phyloP scores from a whole-genome alignment of 2,888 invertebrate genomes.

The Netelia virgata region DNA sequence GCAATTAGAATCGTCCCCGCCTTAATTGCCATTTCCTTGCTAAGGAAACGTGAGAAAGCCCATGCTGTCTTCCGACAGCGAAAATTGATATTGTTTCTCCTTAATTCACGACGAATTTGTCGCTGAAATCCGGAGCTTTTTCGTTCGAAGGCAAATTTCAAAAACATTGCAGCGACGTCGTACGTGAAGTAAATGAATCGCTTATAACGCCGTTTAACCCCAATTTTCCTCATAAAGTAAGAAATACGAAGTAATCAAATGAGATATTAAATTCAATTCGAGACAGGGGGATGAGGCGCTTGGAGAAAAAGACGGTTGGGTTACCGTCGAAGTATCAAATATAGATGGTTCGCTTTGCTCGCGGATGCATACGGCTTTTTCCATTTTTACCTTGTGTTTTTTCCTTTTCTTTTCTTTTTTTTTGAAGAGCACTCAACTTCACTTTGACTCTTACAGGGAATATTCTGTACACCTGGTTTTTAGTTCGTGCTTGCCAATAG shows the following conservation, averaged over 20 bases:
- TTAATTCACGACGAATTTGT: slow-evolving; percentile 12
- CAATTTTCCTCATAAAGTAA: slow-evolving; percentile 6
- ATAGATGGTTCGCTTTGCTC: neutral
- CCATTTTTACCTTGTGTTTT: neutral
- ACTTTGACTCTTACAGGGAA: slow-evolving; percentile 2
- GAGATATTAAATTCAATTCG: neutral
- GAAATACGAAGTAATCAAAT: neutral
- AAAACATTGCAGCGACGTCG: neutral
- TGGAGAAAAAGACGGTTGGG: neutral
- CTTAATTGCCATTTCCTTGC: slow-evolving; percentile 56
- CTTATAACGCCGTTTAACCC: neutral
- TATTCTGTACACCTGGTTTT: neutral
- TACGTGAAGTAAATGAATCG: neutral
- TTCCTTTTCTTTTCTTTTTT: neutral
- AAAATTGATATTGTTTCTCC: slow-evolving; percentile 26
- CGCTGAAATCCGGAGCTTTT: neutral
- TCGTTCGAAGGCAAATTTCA: neutral
- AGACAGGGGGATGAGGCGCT: neutral
- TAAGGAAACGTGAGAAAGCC: slow-evolving; percentile 26
- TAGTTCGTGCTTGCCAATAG: slow-evolving; percentile 6
- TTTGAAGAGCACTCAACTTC: slow-evolving; percentile 17
- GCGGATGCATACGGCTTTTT: neutral
- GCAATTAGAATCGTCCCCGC: slow-evolving; percentile 55
- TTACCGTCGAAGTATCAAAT: neutral
- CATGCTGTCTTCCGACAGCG: neutral